Evolutionary conservation across 2,797 vertebrate genomes (phyloP).

Genomic region (Iguana delicatissima): DNA sequence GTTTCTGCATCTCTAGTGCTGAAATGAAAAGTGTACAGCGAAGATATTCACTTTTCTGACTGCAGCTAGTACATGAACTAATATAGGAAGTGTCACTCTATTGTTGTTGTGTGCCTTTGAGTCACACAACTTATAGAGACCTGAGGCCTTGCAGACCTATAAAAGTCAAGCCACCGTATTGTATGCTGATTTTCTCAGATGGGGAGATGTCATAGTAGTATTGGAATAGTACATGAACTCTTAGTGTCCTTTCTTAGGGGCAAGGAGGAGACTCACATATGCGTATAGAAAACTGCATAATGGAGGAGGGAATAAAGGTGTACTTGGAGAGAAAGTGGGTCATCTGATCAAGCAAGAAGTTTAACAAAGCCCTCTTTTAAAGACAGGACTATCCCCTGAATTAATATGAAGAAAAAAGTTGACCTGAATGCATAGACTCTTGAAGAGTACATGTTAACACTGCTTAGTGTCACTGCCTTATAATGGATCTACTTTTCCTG

Average conservation of each 20-base stretch:
- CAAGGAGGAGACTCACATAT: not conserved
- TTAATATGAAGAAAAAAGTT: constrained; percentile 17
- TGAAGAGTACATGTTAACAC: not conserved
- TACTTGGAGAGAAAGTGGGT: not conserved
- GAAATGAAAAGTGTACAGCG: not conserved
- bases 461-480: not conserved
- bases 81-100: not conserved
- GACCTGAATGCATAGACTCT: not conserved
- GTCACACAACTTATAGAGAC: too few species aligned
- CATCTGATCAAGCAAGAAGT: not conserved
- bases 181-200: not conserved
- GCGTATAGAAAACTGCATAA: not conserved
- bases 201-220: not conserved
- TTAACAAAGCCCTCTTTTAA: not conserved
- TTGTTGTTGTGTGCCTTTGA: too few species aligned
- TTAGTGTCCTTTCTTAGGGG: not conserved
- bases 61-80: not conserved
- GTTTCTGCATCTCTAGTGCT: not conserved
- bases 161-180: not conserved
- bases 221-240: not conserved
- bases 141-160: too few species aligned
- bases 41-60: not conserved
- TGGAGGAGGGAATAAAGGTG: not conserved
- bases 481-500: not conserved
- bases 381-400: not conserved